Conservation (phyloP, 2,113 vertebrate species). For the Piaya cayana region DNA sequence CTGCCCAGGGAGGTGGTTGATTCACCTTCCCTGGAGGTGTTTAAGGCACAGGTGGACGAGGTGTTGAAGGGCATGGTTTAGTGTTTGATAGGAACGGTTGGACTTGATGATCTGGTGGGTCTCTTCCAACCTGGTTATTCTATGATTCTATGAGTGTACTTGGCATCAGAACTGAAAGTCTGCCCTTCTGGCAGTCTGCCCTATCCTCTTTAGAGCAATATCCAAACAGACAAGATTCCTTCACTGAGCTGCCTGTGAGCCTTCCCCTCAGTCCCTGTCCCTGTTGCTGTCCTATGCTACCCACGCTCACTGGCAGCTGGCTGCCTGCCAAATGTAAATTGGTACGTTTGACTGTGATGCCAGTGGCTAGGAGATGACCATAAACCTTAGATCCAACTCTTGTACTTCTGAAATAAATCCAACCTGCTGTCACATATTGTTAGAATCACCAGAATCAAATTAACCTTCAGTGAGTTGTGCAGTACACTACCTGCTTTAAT, state of each 20-base stretch:
- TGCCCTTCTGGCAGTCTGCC: conserved; percentile 39
- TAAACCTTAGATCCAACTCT: conserved; percentile 35
- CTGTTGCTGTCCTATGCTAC: neutral
- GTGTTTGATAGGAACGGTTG: too few species aligned
- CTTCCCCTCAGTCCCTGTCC: neutral
- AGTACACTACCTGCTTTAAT: neutral
- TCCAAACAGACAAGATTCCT: conserved; percentile 53
- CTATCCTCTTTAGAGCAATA: conserved; percentile 18
- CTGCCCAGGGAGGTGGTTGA: too few species aligned
- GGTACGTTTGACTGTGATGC: conserved; percentile 9
- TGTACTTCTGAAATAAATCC: conserved; percentile 48
- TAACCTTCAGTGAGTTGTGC: neutral
- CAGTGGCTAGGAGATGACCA: conserved; percentile 48
- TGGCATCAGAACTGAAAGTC: conserved; percentile 34
- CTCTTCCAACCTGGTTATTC: too few species aligned
- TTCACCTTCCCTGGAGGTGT: too few species aligned
- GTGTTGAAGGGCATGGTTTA: too few species aligned
- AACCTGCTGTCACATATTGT: conserved; percentile 10
- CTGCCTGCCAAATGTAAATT: conserved; percentile 50
- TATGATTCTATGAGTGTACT: too few species aligned
- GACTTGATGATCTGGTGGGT: too few species aligned
- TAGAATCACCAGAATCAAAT: neutral
- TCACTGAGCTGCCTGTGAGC: conserved; percentile 25
- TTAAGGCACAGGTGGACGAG: too few species aligned
- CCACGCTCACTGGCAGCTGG: conserved; percentile 15